Evolutionary conservation across 2,888 invertebrate species (phyloP), one percentile per base, ranked within the genome.

Genomic region (Endotricha flammealis): DNA sequence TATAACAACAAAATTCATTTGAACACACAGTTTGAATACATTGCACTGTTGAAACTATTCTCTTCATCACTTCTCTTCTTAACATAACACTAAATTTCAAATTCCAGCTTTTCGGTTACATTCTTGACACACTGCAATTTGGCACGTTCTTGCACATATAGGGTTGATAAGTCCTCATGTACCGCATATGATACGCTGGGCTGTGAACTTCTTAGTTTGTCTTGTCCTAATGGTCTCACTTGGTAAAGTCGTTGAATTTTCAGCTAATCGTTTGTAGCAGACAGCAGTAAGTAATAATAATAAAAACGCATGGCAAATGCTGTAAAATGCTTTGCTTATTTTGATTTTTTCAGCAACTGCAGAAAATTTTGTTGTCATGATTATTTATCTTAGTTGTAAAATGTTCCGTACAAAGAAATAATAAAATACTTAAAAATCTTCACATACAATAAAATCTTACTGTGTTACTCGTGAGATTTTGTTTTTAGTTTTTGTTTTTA

Each of bases 291-390:
- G 49, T 48, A 47, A 40, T 32, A 36, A 36, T 44, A 44, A 50
- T 48, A 45, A 50, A n/a, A 38, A 47, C 42, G 74, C 66, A 72
- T 65, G 71, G 58, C 60, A 45, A 44, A 45, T 37, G 52, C 50
- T 59, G 57, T 53, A 55, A 39, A 57, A 50, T 40, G 64, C 66
- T 67, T 71, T 28, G 64, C 68, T 70, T 69, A 20, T 58, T 64
- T 36, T 27, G 13, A 28, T 42, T 38, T 39, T 44, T 50, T 41
- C 43, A 44, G 46, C 29, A 8, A 16, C 27, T 25, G 16, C 17
- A 11, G 40, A 7, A n/a, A n/a, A n/a, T n/a, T n/a, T n/a, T n/a
- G n/a, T n/a, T n/a, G n/a, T n/a, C n/a, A n/a, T n/a, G n/a, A n/a
- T n/a, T n/a, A n/a, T n/a, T n/a, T n/a, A n/a, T n/a, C n/a, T n/a